Base-by-base conservation (phyloP, 2,888 invertebrate genomes). In the Heliconius ismenius region DNA sequence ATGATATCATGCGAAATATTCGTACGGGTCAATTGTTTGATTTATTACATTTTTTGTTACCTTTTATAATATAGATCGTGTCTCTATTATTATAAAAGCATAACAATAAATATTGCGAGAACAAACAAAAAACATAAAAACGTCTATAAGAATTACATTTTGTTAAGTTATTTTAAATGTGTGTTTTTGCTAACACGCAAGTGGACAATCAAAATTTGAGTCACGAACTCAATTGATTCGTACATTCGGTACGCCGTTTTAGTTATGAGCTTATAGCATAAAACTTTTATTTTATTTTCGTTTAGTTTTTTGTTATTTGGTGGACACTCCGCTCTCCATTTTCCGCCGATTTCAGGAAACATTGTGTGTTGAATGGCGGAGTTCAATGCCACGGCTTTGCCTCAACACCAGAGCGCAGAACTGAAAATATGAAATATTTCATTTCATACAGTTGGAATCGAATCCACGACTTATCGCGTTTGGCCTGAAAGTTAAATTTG, bases 161-260 rank as follows among this genome's bases (percentile, higher is more conserved):
- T 70, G 11, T 6, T 62, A 49, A 69, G 28, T n/a, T 70, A 73
- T 73, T 62, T 11, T 43, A 21, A 26, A 62, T 49, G 28, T 74
- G 3, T 64, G 64, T 74, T 73, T 72, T 64, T 63, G 28, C n/a
- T n/a, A 49, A 49, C 63, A 64, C 10, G 49, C 32, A 32, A 74
- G 64, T 32, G 28, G 11, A 49, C 64, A 64, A 64, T 74, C 32
- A 64, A 63, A 28, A 64, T 49, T 49, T 49, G 6, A 49, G 73
- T 74, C 73, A 74, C 73, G 64, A 74, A 64, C 32, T 64, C 63
- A 49, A 73, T 64, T 74, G 73, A 74, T 74, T 74, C 49, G 64
- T 64, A 64, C 49, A 64, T 21, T 64, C 28, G 18, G 43, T 73
- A 43, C 62, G 63, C 49, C 62, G 26, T 73, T 73, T 73, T 43